phyloP scores from a whole-genome alignment of 2,888 invertebrate genomes.

The Tenthredo amoena region DNA sequence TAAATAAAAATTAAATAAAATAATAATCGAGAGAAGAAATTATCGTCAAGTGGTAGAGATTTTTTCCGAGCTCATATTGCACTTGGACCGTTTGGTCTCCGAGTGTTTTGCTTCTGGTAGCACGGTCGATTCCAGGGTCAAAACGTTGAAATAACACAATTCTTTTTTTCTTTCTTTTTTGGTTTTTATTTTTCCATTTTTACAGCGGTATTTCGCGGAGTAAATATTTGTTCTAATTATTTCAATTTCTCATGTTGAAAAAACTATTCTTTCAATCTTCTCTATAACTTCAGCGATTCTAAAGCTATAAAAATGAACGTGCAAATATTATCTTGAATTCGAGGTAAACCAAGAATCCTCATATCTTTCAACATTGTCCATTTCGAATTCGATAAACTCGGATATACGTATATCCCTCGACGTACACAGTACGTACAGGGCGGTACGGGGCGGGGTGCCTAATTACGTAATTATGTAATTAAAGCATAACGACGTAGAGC shows the following conservation, averaged over 20 bases:
- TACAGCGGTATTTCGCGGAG: neutral
- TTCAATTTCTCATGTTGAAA: neutral
- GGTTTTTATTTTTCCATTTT: neutral
- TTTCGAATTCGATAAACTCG: constrained; percentile 64
- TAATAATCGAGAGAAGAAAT: neutral
- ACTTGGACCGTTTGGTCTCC: neutral
- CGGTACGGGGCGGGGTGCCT: constrained; percentile 31
- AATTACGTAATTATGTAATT: constrained; percentile 67
- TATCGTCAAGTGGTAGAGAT: neutral
- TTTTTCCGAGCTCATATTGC: constrained; percentile 20
- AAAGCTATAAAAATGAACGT: neutral
- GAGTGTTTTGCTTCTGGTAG: constrained; percentile 33
- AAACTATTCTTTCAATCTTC: no score
- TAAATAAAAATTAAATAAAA: neutral
- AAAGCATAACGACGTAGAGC: constrained; percentile 61
- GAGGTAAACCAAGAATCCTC: constrained; percentile 57
- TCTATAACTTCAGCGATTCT: no score
- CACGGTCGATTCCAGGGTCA: constrained; percentile 41
- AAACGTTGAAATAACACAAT: constrained; percentile 9
- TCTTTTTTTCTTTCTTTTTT: neutral
- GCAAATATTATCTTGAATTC: neutral
- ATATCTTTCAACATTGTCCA: neutral
- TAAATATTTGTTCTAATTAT: constrained; percentile 9
- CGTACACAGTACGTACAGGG: neutral
- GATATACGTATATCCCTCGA: constrained; percentile 54